Percentiles rank a stretch among this genome's conserved stretches.
phyloP scores from a whole-genome alignment of 2,113 vertebrate genomes.

The Acrocephalus arundinaceus region DNA sequence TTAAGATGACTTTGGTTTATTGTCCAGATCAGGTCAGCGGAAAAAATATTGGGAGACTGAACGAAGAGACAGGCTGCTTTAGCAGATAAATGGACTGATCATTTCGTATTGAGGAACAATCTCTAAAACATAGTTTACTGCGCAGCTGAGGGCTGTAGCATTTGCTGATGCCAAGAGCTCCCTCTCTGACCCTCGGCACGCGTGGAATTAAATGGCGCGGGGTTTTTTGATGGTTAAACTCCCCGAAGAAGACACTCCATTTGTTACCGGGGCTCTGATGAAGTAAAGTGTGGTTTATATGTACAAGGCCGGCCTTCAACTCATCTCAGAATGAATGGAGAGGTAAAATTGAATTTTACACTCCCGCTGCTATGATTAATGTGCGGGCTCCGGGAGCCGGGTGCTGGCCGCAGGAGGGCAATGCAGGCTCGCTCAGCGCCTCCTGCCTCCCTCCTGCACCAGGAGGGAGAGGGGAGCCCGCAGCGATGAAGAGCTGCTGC shows the following conservation, averaged over 20 bases:
- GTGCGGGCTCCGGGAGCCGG: slow-evolving; percentile 50
- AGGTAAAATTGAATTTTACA: slow-evolving; percentile 97
- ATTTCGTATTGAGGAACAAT: slow-evolving; percentile 98
- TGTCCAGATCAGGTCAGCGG: slow-evolving; percentile 92
- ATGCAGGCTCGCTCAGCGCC: slow-evolving; percentile 67
- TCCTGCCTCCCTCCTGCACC: neutral
- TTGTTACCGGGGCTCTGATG: slow-evolving; percentile 94
- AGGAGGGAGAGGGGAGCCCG: neutral
- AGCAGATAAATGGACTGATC: slow-evolving; percentile 98
- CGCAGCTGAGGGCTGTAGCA: slow-evolving; percentile 84
- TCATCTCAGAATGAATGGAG: slow-evolving; percentile 94
- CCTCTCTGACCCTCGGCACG: slow-evolving; percentile 88
- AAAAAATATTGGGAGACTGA: slow-evolving; percentile 91
- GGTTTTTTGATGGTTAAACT: slow-evolving; percentile 93
- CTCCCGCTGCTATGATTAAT: slow-evolving; percentile 93
- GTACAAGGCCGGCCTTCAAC: slow-evolving; percentile 95
- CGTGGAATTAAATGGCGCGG: slow-evolving; percentile 88
- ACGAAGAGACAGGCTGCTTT: slow-evolving; percentile 90
- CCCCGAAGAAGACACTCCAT: slow-evolving; percentile 92
- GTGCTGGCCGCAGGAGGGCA: slow-evolving; percentile 80
- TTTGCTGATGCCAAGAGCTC: slow-evolving; percentile 86
- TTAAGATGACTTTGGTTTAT: slow-evolving; percentile 87
- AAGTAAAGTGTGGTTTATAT: slow-evolving; percentile 90
- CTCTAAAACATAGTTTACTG: slow-evolving; percentile 97
- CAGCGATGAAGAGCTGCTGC: neutral